Percentiles rank a stretch among this genome's conserved stretches.
phyloP scores from a whole-genome alignment of 1,140 invertebrate genomes.

The Drosophila lowei region DNA sequence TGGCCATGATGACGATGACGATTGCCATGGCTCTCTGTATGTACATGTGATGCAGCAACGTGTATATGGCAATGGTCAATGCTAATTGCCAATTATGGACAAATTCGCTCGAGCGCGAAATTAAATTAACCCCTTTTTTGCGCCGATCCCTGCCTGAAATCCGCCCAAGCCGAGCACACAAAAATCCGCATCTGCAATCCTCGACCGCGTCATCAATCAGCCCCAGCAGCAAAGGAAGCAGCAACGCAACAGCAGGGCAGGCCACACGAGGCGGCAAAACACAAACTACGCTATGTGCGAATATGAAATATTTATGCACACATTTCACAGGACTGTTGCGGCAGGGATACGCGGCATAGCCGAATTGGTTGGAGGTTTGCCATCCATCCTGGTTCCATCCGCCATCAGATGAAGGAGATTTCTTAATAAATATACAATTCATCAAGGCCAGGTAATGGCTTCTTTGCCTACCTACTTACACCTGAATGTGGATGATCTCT shows the following conservation, averaged over 20 bases:
- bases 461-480: too few species aligned
- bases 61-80: conserved; percentile 65
- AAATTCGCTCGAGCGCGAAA: conserved; percentile 76
- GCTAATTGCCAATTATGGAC: conserved; percentile 80
- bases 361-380: conserved; percentile 10
- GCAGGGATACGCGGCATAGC: conserved; percentile 7
- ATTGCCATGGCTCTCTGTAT: conserved; percentile 30
- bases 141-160: conserved; percentile 15
- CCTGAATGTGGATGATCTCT: too few species aligned
- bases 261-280: conserved; percentile 55
- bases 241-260: not conserved
- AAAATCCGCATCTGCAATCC: conserved; percentile 55
- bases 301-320: conserved; percentile 65
- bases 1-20: conserved; percentile 48
- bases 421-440: not conserved
- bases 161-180: conserved; percentile 2
- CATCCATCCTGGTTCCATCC: not conserved
- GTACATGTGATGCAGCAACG: too few species aligned
- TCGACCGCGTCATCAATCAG: conserved; percentile 75
- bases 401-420: not conserved
- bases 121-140: conserved; percentile 80
- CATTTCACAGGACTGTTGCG: conserved; percentile 36
- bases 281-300: conserved; percentile 60
- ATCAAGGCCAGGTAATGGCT: too few species aligned
- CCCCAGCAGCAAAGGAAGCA: conserved; percentile 10